Base-by-base conservation (phyloP, 2,113 vertebrate genomes). In the Triplophysa tibetana region DNA sequence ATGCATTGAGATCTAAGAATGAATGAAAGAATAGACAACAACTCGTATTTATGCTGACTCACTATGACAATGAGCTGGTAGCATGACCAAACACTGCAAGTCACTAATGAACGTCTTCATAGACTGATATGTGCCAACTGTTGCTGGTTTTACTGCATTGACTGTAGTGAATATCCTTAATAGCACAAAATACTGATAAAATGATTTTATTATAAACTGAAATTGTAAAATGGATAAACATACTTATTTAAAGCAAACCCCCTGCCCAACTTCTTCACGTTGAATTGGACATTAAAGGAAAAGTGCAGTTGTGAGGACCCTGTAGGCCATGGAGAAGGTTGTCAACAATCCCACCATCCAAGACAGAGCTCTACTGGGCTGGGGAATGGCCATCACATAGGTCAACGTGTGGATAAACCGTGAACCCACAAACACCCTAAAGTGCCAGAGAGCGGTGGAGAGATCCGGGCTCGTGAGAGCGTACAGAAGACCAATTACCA, bases 401-500 rank as follows among this genome's bases (percentile, higher is more conserved):
- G 94, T 82, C 0, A 97, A 23, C 0, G 93, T 95, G 88, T 98
- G 95, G 66, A 89, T 45, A 79, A 97, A 82, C 41, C 96, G 89
- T 0, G 93, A 87, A 10, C 78, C 94, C 0, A 87, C 33, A 2
- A 99, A 99, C 70, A 97, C 11, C 11, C 96, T 90, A 93, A 95
- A 99, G 81, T 97, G 95, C 70, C 96, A 85, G 83, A 97, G 65
- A 33, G 97, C 97, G 0, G 84, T 69, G 10, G 89, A 91, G 4
- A 94, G 91, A 0, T 94, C 88, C 0, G 96, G 95, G 21, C 89
- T 89, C 0, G 93, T 95, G 79, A 98, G 82, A 3, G 93, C 78
- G 0, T 97, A 99, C 38, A 99, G 86, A 9, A 99, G 90, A 3
- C 96, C 96, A 1, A 98, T 81, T 11, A 94, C 76, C 14, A 97